Evolutionary conservation across 2,888 invertebrate species (phyloP).

Genomic region (Odontomyia ornata): DNA sequence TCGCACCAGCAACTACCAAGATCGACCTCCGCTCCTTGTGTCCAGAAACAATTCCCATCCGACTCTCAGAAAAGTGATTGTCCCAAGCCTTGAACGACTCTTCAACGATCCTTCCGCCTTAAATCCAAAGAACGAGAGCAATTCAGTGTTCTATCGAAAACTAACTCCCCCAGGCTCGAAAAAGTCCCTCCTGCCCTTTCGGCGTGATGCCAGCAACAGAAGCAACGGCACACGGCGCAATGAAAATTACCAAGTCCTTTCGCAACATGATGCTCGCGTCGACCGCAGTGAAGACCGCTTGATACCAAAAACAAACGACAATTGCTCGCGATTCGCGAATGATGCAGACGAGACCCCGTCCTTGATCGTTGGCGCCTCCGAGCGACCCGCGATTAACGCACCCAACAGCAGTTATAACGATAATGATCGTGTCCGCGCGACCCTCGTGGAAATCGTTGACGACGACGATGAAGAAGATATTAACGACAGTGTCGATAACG

Average conservation of each 20-base stretch:
- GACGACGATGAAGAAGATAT: constrained; percentile 35
- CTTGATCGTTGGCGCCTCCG: neutral
- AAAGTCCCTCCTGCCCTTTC: constrained; percentile 42
- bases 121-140: neutral
- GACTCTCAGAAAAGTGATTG: constrained; percentile 9
- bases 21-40: constrained; percentile 16
- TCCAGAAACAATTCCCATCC: constrained; percentile 28
- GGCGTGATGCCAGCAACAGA: constrained; percentile 40
- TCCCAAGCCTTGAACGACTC: constrained; percentile 11
- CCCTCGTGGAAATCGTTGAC: constrained; percentile 40
- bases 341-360: neutral
- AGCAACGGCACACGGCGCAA: constrained; percentile 15
- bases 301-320: neutral
- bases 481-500: constrained; percentile 21
- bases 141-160: constrained; percentile 48
- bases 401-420: constrained; percentile 30
- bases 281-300: constrained; percentile 48
- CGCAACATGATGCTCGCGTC: constrained; percentile 40
- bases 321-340: neutral
- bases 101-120: neutral
- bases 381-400: neutral
- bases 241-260: constrained; percentile 38
- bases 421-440: constrained; percentile 42
- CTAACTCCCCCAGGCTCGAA: constrained; percentile 53
- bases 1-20: neutral